Base-by-base conservation (phyloP, 2,888 invertebrate species). In the Conus canariensis region DNA sequence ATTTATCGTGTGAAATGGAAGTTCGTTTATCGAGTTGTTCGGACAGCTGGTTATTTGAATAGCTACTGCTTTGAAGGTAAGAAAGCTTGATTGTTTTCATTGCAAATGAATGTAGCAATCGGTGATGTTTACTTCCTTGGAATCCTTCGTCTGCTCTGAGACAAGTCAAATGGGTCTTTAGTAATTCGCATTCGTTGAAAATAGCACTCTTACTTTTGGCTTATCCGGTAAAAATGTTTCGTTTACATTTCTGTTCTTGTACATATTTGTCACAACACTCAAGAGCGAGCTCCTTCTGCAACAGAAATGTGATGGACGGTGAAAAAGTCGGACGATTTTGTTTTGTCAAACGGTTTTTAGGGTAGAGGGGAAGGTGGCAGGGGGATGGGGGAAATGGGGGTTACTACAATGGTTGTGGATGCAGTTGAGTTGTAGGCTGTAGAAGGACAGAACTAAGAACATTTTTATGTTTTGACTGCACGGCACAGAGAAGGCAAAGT, bases 1-100 rank as follows among this genome's bases (percentile, higher is more conserved):
- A 70, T 59, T 59, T 25, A 70, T 59, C 56, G 64, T 45, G 85
- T 64, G 58, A 25, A 58, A 89, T 89, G 89, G 85, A 85, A 74
- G 45, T 60, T n/a, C 56, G 14, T 12, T 14, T 16, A 89, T 67
- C 56, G 56, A 74, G 30, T 70, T 74, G 67, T 85, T 77, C 30
- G 85, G 64, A 83, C 64, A 19, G 8, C 70, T 59, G 83, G 83
- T 67, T 30, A 56, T 25, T 56, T 58, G n/a, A 59, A 67, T 22
- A 60, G 19, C 80, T 60, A 19, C 64, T 30, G 25, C 80, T 64
- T 64, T 80, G 45, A 82, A 88, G 88, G 88, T 88, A 64, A 60
- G 88, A 16, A 25, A 16, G 10, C 30, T 10, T 88, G n/a, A 19
- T 59, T 30, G n/a, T 67, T 64, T 86, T 64, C 56, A 45, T 56